phyloP scores from a whole-genome alignment of 2,888 invertebrate species.

The Electrophaes corylata region DNA sequence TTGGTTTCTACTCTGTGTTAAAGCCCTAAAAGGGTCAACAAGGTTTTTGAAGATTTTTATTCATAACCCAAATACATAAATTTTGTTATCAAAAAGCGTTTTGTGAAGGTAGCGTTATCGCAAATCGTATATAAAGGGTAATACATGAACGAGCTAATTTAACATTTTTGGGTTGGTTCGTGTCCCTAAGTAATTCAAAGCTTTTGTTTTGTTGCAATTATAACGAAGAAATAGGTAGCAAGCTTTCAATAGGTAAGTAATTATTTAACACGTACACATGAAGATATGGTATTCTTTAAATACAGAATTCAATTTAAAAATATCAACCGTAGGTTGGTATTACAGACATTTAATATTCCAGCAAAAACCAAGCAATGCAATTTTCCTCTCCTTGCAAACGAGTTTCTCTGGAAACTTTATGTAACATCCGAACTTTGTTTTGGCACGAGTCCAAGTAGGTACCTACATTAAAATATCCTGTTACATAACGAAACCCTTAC shows the following conservation, averaged over 20 bases:
- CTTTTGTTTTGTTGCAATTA: background rate
- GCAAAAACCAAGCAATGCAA: background rate
- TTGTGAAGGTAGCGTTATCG: conserved; percentile 7
- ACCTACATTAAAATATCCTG: conserved; percentile 51
- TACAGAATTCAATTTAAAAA: too few relatives aligned
- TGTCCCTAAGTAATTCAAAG: background rate
- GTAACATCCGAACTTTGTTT: conserved; percentile 48
- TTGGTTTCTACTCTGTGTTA: background rate
- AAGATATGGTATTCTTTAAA: too few relatives aligned
- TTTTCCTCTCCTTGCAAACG: conserved; percentile 33
- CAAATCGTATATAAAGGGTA: conserved; percentile 1
- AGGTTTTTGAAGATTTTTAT: conserved; percentile 24
- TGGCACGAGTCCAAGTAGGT: conserved; percentile 57
- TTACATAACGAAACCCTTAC: conserved; percentile 62
- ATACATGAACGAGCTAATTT: background rate
- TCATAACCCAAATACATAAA: conserved; percentile 24
- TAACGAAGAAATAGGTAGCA: background rate
- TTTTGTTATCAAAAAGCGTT: conserved; percentile 21
- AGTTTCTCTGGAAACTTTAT: conserved; percentile 55
- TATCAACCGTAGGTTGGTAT: too few relatives aligned
- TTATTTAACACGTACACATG: background rate
- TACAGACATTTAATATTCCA: too few relatives aligned
- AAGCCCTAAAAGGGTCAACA: conserved; percentile 10
- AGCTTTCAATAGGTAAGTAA: background rate
- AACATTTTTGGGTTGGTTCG: conserved; percentile 1